A percentile compares a stretch with the other conserved stretches of the same genome.
Conservation (phyloP, 2,113 vertebrate genomes). For the Brachyhypopomus gauderio region DNA sequence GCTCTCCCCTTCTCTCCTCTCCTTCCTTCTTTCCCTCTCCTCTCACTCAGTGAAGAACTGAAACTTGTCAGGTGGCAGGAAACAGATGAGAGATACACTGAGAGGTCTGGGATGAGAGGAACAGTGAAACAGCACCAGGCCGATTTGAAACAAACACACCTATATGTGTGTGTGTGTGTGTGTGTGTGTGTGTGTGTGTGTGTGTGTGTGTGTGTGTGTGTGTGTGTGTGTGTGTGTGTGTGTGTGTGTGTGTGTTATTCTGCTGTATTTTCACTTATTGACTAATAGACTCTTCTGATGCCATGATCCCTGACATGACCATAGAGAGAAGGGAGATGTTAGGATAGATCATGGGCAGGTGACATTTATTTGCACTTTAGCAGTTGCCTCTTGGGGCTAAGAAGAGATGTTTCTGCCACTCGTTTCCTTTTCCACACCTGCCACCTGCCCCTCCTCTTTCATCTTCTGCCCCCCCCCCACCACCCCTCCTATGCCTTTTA, state of each 20-base stretch:
- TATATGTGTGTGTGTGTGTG: slow-evolving; percentile 14
- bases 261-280: slow-evolving; percentile 36
- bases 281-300: no score
- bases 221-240: slow-evolving; percentile 18
- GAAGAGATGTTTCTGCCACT: slow-evolving; percentile 8
- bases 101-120: background rate
- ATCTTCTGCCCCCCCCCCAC: no score
- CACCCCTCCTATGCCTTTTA: background rate
- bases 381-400: slow-evolving; percentile 45
- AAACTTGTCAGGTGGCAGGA: slow-evolving; percentile 50
- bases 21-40: background rate
- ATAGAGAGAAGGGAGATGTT: slow-evolving; percentile 47
- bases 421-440: slow-evolving; percentile 31
- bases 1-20: slow-evolving; percentile 23
- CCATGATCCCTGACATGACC: background rate
- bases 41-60: slow-evolving; percentile 42
- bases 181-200: slow-evolving; percentile 26
- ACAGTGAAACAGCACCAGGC: slow-evolving; percentile 5
- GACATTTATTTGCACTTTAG: slow-evolving; percentile 55
- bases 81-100: slow-evolving; percentile 37
- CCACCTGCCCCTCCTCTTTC: background rate
- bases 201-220: slow-evolving; percentile 21
- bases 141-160: background rate
- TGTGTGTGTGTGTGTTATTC: slow-evolving; percentile 11
- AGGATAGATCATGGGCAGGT: slow-evolving; percentile 43